Base-by-base conservation (phyloP, 2,888 invertebrate species). In the Macropis europaea region DNA sequence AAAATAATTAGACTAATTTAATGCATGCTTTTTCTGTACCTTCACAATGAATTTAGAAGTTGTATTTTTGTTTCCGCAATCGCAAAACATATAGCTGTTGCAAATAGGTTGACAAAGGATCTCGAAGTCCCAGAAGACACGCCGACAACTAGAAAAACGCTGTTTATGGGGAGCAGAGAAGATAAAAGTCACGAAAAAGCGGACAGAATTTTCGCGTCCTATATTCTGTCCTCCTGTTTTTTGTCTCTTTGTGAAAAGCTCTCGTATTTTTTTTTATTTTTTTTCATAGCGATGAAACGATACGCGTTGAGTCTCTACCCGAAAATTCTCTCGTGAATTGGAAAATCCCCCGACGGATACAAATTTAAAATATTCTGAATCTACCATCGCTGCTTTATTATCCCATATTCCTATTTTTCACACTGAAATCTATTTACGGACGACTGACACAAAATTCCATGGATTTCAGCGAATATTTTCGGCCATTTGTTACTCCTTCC, bases 171-270 rank as follows among this genome's bases (percentile, higher is more conserved):
- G n/a, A 19, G 17, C 7, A 7, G 9, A 34, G 2, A 2, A 15
- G 36, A 26, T 7, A 26, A 42, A 48, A 40, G 11, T 40, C 9
- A 11, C 19, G 5, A 4, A 19, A 38, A 28, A 22, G 9, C 11
- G 30, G 26, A 9, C 24, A 24, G 30, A 22, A 50, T 15, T 2
- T 52, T 42, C 15, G 9, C 15, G 42, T 52, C 13, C 50, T 34
- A 61, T 52, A 42, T 52, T 24, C 38, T 19, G 11, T 2, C 9
- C 30, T 9, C 0, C 32, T 42, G 42, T 50, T 52, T 30, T 24
- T 4, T 61, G 19, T 34, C 32, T 11, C 43, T 53, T 42, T 43
- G 42, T 43, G 19, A 52, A 52, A 52, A 11, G 7, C 15, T 15
- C 32, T 17, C 15, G n/a, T 7, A 34, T 11, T 43, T 19, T 11